Evolutionary conservation across 2,113 vertebrate species (phyloP), one percentile per base, ranked within the genome.

Genomic region (Callithrix jacchus): DNA sequence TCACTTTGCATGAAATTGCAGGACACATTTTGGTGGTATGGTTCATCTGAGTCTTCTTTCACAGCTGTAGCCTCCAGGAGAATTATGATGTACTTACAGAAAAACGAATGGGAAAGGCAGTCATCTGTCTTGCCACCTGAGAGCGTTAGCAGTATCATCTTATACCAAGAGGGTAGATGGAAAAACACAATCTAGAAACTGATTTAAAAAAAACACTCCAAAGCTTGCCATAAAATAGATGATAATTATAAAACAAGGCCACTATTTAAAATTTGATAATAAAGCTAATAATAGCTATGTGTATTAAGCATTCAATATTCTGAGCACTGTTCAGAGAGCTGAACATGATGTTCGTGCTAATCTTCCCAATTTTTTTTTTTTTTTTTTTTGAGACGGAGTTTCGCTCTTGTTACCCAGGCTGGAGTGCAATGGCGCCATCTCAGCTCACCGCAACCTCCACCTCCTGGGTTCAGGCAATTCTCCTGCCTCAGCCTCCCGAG

Each of bases 1-100:
- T 96, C 92, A 35, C 90, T 97, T 98, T 98, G 98, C 97, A 94
- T 98, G 98, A 98, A 98, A 98, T 40, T 61, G 14, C 86, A 96
- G 91, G 95, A 95, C 96, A 89, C 21, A 73, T 97, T 97, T 97
- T 95, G 90, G 25, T 71, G 54, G 49, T n/a, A 49, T 68, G 94
- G 95, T 81, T 95, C 96, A 97, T 84, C 18, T 1, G 71, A 94
- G 76, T 89, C 96, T 77, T 97, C 8, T 91, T 93, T 85, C 86
- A 79, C 32, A 97, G 66, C 0, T 2, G 49, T 37, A 42, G 27
- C 97, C 94, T 58, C 95, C 58, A 56, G 81, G 86, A 87, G 49
- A 94, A 95, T 95, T 93, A 21, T 80, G 25, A 89, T 95, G 27
- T 73, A 95, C 93, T 8, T 91, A 45, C 54, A 71, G 84, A 89